phyloP scores from a whole-genome alignment of 2,888 invertebrate species.

The Pinctada fucata region DNA sequence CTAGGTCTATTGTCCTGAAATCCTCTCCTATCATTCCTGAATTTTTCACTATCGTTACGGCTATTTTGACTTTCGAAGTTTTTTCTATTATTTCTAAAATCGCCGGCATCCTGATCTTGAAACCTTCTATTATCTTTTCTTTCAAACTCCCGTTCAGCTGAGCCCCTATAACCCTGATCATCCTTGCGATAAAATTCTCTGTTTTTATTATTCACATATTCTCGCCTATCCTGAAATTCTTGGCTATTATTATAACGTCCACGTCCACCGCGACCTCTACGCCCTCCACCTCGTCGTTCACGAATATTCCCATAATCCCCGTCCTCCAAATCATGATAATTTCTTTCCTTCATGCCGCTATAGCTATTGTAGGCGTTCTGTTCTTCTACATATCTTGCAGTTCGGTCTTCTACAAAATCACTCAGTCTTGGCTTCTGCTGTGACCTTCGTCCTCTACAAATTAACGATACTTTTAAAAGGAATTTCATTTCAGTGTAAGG shows the following conservation, averaged over 20 bases:
- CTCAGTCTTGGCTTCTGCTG: slow-evolving; percentile 34
- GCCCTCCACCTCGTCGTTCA: slow-evolving; percentile 9
- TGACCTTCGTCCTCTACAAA: slow-evolving; percentile 37
- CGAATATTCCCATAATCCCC: slow-evolving; percentile 1
- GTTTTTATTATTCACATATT: slow-evolving; percentile 12
- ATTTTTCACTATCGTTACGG: slow-evolving; percentile 1
- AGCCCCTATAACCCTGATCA: neutral
- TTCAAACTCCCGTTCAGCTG: neutral
- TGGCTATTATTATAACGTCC: neutral
- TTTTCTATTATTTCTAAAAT: slow-evolving; percentile 3
- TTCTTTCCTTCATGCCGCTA: slow-evolving; percentile 13
- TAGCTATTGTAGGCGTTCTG: slow-evolving; percentile 15
- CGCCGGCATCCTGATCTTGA: slow-evolving; percentile 22
- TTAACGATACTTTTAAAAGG: neutral
- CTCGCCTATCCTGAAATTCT: neutral
- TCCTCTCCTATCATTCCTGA: slow-evolving; percentile 7
- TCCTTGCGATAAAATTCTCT: neutral
- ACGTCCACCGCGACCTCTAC: neutral
- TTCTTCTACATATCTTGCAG: neutral
- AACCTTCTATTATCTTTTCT: neutral
- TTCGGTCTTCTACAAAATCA: slow-evolving; percentile 38
- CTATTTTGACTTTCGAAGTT: slow-evolving; percentile 7
- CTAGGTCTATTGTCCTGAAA: slow-evolving; percentile 22
- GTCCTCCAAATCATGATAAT: neutral
- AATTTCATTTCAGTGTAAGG: too few species aligned